A percentile compares a stretch with the other conserved stretches of the same genome.
phyloP scores from a whole-genome alignment of 1,140 invertebrate species.

The Drosophila nebulosa region DNA sequence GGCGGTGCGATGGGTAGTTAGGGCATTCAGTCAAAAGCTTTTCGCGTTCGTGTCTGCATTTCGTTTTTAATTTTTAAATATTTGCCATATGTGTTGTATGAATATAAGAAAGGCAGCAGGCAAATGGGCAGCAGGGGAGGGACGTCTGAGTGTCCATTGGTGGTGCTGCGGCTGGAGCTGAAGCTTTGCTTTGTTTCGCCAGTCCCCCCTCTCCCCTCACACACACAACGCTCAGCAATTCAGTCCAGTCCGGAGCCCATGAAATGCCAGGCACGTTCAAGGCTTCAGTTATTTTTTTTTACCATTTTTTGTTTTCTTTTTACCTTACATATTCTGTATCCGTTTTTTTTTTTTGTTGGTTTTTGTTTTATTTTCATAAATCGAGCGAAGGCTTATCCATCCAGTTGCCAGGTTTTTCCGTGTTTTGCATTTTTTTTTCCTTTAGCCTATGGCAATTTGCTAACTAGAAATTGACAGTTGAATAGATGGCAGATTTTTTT shows the following conservation, averaged over 20 bases:
- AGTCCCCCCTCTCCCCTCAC: background rate
- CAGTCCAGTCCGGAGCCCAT: slow-evolving; percentile 25
- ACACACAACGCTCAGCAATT: background rate
- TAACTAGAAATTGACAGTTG: slow-evolving; percentile 64
- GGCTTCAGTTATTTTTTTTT: slow-evolving; percentile 37
- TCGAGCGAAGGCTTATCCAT: slow-evolving; percentile 3
- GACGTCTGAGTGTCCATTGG: background rate
- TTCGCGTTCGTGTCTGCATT: slow-evolving; percentile 44
- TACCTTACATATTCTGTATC: slow-evolving; percentile 10
- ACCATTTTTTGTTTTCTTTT: slow-evolving; percentile 1
- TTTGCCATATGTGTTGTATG: slow-evolving; percentile 17
- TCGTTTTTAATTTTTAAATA: slow-evolving; percentile 56
- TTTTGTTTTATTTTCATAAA: slow-evolving; percentile 16
- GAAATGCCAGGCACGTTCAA: slow-evolving; percentile 58
- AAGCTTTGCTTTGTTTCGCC: slow-evolving; percentile 43
- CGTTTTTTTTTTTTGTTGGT: slow-evolving; percentile 12
- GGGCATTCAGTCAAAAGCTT: background rate
- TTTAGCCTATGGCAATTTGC: slow-evolving; percentile 32
- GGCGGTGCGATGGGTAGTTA: background rate
- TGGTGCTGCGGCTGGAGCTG: background rate
- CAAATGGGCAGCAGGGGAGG: background rate
- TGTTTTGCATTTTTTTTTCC: slow-evolving; percentile 34
- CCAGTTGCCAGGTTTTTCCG: slow-evolving; percentile 1
- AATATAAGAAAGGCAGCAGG: background rate
- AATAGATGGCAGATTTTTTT: slow-evolving; percentile 22